Evolutionary conservation across 2,113 vertebrate genomes (phyloP), one percentile per base, ranked within the genome.

Genomic region (Pao palembangensis): DNA sequence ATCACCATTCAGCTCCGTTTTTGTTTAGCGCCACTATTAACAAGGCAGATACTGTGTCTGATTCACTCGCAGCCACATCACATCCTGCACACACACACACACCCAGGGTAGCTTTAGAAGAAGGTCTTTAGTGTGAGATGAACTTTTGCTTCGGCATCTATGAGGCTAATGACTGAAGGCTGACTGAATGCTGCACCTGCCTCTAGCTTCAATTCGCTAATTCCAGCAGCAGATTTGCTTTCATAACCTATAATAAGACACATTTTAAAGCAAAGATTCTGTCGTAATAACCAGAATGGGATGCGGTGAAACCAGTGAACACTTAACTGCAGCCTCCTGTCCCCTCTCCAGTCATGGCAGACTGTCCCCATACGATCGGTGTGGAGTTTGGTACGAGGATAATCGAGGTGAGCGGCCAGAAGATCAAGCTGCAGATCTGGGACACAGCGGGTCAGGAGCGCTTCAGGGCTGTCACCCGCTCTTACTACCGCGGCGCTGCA

Each of bases 341-440:
- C 16, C 20, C 64, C 25, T 62, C 49, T 49, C 17, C 88, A 99
- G 97, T 99, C 91, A 98, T 98, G 96, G 96, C 96, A 44, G 97
- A 99, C 83, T 99, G 96, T 87, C 96, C 96, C 83, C 97, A 98
- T 82, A 99, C 97, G 72, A 99, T 99, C 74, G 97, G 97, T 66
- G 97, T 99, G 80, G 97, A 99, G 88, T 98, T 98, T 80, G 96
- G 96, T 64, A 98, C 96, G 15, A 91, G 96, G 89, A 99, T 99
- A 93, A 99, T 99, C 69, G 96, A 98, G 92, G 97, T 99, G 88
- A 98, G 96, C 61, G 95, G 96, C 59, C 96, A 99, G 91, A 98
- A 98, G 94, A 98, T 99, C 87, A 99, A 99, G 92, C 92, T 99
- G 89, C 97, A 99, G 91, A 99, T 99, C 62, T 99, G 96, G 97